phyloP scores from a whole-genome alignment of 2,113 vertebrate species.

The Antigone vipio region DNA sequence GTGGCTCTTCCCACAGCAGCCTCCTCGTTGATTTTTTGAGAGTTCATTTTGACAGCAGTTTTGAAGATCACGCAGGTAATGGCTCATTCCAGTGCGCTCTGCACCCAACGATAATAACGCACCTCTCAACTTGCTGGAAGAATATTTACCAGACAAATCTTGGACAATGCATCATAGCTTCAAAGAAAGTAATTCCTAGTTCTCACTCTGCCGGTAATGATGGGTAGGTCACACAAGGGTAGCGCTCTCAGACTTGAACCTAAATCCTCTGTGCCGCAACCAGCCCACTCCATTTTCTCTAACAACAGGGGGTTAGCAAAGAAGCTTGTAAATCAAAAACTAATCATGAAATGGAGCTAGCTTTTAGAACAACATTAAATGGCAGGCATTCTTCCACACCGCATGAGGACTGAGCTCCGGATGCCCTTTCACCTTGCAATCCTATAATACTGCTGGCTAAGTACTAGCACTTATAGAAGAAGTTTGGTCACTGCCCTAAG shows the following conservation, averaged over 20 bases:
- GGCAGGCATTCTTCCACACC: neutral
- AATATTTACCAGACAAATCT: neutral
- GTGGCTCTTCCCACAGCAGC: neutral
- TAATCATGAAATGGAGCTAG: neutral
- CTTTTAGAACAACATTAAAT: neutral
- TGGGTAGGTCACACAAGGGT: neutral
- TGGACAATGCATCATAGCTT: neutral
- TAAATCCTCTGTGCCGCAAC: neutral
- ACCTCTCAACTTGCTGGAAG: neutral
- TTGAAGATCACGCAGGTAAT: neutral
- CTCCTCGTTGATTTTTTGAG: neutral
- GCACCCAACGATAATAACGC: rapidly evolving
- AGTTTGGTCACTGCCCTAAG: neutral
- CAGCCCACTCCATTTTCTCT: neutral
- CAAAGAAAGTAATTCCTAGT: neutral
- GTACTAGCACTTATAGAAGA: neutral
- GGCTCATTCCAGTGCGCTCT: rapidly evolving
- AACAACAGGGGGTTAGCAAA: neutral
- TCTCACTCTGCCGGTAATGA: neutral
- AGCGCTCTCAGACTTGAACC: neutral
- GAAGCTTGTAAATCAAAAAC: neutral
- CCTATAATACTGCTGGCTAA: neutral
- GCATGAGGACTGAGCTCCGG: neutral
- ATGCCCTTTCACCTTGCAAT: neutral
- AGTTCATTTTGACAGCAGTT: neutral